A percentile compares a stretch with the other conserved stretches of the same genome.
phyloP scores from a whole-genome alignment of 2,888 invertebrate species.

The Aporophyla lueneburgensis region DNA sequence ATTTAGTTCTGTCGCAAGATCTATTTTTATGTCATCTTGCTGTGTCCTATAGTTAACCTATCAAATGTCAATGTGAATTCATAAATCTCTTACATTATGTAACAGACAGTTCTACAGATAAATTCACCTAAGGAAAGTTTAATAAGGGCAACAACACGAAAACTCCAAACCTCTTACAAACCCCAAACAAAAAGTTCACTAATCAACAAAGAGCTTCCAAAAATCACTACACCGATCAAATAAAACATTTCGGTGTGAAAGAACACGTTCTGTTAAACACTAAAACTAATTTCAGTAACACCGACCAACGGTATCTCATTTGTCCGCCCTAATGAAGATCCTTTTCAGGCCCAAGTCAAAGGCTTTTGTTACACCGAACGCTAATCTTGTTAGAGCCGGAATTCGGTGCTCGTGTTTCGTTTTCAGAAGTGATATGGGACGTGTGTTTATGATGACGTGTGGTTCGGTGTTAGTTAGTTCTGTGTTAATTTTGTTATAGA shows the following conservation, averaged over 20 bases:
- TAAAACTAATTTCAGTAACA: constrained; percentile 77
- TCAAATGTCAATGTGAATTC: not conserved
- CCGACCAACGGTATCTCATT: constrained; percentile 77
- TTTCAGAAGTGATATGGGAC: constrained; percentile 16
- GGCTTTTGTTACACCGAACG: constrained; percentile 67
- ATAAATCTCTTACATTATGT: not conserved
- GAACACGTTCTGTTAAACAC: constrained; percentile 66
- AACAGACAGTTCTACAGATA: not conserved
- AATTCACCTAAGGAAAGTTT: not conserved
- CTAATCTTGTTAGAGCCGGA: constrained; percentile 33
- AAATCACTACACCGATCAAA: constrained; percentile 63
- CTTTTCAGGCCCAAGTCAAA: constrained; percentile 71
- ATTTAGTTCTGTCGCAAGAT: constrained; percentile 7
- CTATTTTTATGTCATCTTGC: constrained; percentile 9
- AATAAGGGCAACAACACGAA: not conserved
- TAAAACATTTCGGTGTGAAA: constrained; percentile 58
- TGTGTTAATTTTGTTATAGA: not conserved
- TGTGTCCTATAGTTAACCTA: constrained; percentile 5
- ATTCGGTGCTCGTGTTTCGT: constrained; percentile 28
- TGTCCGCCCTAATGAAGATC: constrained; percentile 79
- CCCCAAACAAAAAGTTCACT: constrained; percentile 25
- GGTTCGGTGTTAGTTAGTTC: not conserved
- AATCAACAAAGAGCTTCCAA: constrained; percentile 38
- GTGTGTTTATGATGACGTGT: constrained; percentile 8
- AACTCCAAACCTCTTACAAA: not conserved